Evolutionary conservation across 2,113 vertebrate species (phyloP).

Genomic region (Mus pahari): DNA sequence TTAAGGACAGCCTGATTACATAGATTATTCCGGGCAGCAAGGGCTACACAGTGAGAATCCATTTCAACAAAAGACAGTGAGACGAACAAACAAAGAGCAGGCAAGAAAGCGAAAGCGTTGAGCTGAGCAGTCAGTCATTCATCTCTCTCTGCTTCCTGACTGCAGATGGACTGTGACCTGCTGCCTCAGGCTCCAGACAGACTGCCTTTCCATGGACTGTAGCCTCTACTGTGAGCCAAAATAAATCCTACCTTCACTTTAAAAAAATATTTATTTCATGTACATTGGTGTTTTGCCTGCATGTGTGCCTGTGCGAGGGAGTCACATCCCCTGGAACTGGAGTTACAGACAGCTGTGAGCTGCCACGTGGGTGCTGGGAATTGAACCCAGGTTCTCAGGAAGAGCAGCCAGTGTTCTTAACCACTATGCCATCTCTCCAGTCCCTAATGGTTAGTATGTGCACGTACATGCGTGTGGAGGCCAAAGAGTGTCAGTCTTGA

Average conservation of each 20-base stretch:
- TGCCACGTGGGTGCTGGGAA: no score
- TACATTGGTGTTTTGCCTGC: neutral
- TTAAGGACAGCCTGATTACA: neutral
- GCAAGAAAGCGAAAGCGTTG: neutral
- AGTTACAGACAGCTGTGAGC: no score
- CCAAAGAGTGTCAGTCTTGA: neutral
- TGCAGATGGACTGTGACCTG: neutral
- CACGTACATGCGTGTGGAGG: accelerated
- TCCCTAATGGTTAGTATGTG: no score
- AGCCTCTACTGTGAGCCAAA: neutral
- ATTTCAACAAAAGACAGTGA: neutral
- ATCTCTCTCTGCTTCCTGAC: neutral
- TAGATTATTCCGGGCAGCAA: neutral
- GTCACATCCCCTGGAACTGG: no score
- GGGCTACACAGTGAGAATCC: neutral
- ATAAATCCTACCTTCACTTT: neutral
- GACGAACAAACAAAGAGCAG: no score
- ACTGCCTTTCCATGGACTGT: neutral
- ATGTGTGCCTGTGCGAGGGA: no score
- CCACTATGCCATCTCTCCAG: no score
- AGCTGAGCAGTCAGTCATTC: neutral
- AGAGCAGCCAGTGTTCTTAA: no score
- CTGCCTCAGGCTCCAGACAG: neutral
- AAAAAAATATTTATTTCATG: neutral
- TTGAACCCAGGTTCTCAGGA: no score